Evolutionary conservation across 2,113 vertebrate species (phyloP), one percentile per base, ranked within the genome.

Genomic region (Pangasianodon gigas): DNA sequence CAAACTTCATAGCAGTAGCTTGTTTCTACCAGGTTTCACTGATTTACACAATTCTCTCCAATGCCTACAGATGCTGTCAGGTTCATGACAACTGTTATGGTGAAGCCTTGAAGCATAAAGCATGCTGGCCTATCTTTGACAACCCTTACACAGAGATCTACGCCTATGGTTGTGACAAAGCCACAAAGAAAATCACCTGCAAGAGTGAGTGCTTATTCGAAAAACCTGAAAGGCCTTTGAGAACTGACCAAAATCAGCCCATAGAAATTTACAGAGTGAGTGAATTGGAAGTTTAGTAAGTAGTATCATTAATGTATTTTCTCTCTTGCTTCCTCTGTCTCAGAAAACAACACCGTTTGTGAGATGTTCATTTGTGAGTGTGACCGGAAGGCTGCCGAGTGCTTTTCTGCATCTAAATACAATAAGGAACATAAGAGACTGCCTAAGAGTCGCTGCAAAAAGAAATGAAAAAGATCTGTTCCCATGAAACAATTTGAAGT

Each of bases 351-450:
- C 91, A 0, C 92, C 0, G 86, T 80, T 0, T 98, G 98, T 3
- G 91, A 96, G 89, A 91, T 62, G 90, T 97, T 98, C 92, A 92
- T 98, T 94, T 99, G 98, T 58, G 95, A 97, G 85, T 99, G 98
- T 0, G 98, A 98, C 96, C 96, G 96, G 26, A 6, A 82, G 0
- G 97, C 97, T 0, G 96, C 97, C 8, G 95, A 93, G 41, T 99
- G 98, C 93, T 98, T 99, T 48, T 89, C 94, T 75, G 88, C 54
- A 51, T 91, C 92, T 0, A 79, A 92, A 0, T 98, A 97, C 93
- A 94, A 91, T 85, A 16, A 92, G 0, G 14, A 93, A 0, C 0
- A 97, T 89, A 91, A 88, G 29, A 0, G 91, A 0, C 90, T 97
- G 56, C 90, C 87, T 11, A 7, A 93, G 0, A 93, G 95, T 58